Conservation (phyloP, 2,888 invertebrate genomes). For the Sympetrum striolatum region DNA sequence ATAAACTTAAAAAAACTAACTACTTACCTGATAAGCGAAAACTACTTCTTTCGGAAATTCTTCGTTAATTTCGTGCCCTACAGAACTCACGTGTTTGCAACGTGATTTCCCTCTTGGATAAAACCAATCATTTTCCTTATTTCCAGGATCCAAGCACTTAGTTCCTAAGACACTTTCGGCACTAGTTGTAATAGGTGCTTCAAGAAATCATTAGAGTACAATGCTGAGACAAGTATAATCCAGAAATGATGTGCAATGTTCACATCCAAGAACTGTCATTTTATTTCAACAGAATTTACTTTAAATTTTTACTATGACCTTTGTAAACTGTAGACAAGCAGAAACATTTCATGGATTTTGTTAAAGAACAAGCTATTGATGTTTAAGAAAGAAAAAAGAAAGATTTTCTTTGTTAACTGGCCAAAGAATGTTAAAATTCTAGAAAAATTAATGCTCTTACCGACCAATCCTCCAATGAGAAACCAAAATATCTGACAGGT, state of each 20-base stretch:
- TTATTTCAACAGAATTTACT: too few species aligned
- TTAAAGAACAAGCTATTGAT: too few species aligned
- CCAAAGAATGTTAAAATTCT: background rate
- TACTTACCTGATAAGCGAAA: slow-evolving; percentile 72
- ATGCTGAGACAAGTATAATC: too few species aligned
- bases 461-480: slow-evolving; percentile 77
- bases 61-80: slow-evolving; percentile 61
- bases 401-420: too few species aligned
- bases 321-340: too few species aligned
- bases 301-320: too few species aligned
- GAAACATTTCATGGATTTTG: too few species aligned
- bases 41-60: slow-evolving; percentile 80
- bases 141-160: slow-evolving; percentile 79
- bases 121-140: slow-evolving; percentile 79
- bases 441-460: slow-evolving; percentile 55
- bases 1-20: background rate
- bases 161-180: slow-evolving; percentile 81
- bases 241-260: too few species aligned
- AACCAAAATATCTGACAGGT: slow-evolving; percentile 88
- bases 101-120: slow-evolving; percentile 75
- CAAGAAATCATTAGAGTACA: background rate
- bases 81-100: slow-evolving; percentile 65
- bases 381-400: too few species aligned
- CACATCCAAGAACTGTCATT: too few species aligned
- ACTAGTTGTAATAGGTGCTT: slow-evolving; percentile 86